Base-by-base conservation (phyloP, 2,888 invertebrate genomes). In the Endotricha flammealis region DNA sequence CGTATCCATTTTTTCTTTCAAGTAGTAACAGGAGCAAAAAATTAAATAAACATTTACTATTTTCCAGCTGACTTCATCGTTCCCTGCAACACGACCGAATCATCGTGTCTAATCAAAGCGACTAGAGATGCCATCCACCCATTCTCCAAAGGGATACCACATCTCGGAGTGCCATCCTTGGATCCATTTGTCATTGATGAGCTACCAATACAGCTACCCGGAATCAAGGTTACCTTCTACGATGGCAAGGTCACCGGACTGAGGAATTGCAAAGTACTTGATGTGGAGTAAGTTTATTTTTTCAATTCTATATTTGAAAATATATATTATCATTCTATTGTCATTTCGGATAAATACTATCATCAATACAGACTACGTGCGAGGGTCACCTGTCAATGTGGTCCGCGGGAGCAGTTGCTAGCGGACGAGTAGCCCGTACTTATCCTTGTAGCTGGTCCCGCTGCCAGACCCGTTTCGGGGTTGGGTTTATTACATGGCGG, bases 111-210 rank as follows among this genome's bases (percentile, higher is more conserved):
- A 5, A 64, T 80, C 36, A 60, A 75, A 50, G 76, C 86, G 0
- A 85, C 86, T 0, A 65, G 70, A 44, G 78, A 82, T 42, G 85
- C 86, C 3, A 78, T 86, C 32, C 82, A 80, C 1, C 73, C 76
- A 11, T 86, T 85, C 46, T 57, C 79, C 1, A 82, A 77, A 38
- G 86, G 86, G 22, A 35, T 86, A 11, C 86, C 83, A 0, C 25
- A 72, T 0, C 64, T 85, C 0, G 79, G 74, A 16, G 85, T 86
- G 3, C 83, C 85, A 4, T 48, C 82, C 0, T 43, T 86, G 32
- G 86, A 86, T 36, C 86, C 85, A 0, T 86, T 85, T 41, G 31
- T 78, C 24, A 83, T 85, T 31, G 78, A 83, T 1, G 73, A 82
- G 46, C 53, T 85, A 20, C 83, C 85, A 1, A 85, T 86, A 34